Percentiles rank a stretch among this genome's conserved stretches.
phyloP scores from a whole-genome alignment of 1,140 invertebrate species.

The Octopus bimaculoides region DNA sequence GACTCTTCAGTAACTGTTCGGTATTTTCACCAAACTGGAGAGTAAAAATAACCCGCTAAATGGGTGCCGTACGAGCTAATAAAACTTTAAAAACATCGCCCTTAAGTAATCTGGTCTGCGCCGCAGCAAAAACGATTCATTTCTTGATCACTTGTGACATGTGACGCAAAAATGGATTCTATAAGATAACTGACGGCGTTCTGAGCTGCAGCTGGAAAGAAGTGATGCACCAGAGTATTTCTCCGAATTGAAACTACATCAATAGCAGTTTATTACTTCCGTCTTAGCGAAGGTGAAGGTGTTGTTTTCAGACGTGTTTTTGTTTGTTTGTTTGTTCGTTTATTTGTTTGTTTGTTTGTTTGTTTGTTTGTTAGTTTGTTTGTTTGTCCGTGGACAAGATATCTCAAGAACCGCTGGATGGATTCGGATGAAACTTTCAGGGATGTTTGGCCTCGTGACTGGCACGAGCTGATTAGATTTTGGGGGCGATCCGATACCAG shows the following conservation, averaged over 20 bases:
- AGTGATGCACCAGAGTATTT: background rate
- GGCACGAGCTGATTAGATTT: no score
- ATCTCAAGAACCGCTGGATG: no score
- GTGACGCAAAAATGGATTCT: background rate
- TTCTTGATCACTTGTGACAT: background rate
- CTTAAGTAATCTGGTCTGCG: background rate
- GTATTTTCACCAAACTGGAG: background rate
- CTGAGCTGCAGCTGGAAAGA: background rate
- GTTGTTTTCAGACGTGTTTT: no score
- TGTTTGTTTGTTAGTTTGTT: no score
- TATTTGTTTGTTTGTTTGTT: no score
- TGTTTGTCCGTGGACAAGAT: no score
- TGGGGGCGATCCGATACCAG: no score
- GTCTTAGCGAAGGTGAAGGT: background rate
- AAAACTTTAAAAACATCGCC: background rate
- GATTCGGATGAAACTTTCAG: no score
- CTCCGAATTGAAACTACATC: background rate
- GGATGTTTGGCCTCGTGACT: no score
- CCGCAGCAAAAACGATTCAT: background rate
- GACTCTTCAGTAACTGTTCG: background rate
- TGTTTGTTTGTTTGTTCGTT: no score
- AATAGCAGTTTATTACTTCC: background rate
- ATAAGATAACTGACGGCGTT: background rate
- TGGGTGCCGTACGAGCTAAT: background rate
- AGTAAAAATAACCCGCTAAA: background rate